Base-by-base conservation (phyloP, 2,113 vertebrate species). In the Mastomys natalensis region DNA sequence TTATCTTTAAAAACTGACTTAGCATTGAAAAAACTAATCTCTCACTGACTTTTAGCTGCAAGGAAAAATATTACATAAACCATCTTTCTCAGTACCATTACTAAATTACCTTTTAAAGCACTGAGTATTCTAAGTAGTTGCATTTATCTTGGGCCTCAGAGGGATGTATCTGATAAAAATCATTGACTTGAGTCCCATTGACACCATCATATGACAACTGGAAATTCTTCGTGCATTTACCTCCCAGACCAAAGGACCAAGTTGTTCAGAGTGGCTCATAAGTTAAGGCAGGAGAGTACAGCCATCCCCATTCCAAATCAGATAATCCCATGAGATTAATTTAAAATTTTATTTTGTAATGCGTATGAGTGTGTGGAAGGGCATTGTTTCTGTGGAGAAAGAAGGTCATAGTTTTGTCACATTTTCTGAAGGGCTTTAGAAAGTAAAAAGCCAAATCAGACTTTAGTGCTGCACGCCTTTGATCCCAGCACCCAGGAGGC, bases 41-140 rank as follows among this genome's bases (percentile, higher is more conserved):
- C 29, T 34, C 29, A 68, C n/a, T 48, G 70, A n/a, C 34, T 87
- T 87, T 93, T 87, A 87, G 80, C 80, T 93, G 53, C n/a, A 93
- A 13, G 89, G 89, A 90, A 64, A 92, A 90, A 86, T 43, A 48
- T 24, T 66, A 86, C 40, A 22, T 26, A 12, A 81, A 87, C 34
- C 37, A 12, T 78, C 34, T 58, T 87, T 66, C 58, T 81, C 60
- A 37, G 40, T 45, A 5, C 73, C 73, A 76, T 43, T 45, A 40
- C 64, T 72, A 58, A 45, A 55, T 78, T 89, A 80, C 85, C 92
- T 45, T 80, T 90, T 72, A 70, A 93, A 78, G 29, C 82, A 93
- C 81, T 66, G 26, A 95, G 29, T 43, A 51, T 82, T 82, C 66
- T 24, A 5, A 13, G 51, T 37, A 78, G 12, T 34, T 87, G 62